Percentiles rank a stretch among this genome's conserved stretches.
These are phyloP conservation scores for Nemotelus pantherinus DNA, from an alignment of 2,888 invertebrate species.

Conservation along the genomic window DNA sequence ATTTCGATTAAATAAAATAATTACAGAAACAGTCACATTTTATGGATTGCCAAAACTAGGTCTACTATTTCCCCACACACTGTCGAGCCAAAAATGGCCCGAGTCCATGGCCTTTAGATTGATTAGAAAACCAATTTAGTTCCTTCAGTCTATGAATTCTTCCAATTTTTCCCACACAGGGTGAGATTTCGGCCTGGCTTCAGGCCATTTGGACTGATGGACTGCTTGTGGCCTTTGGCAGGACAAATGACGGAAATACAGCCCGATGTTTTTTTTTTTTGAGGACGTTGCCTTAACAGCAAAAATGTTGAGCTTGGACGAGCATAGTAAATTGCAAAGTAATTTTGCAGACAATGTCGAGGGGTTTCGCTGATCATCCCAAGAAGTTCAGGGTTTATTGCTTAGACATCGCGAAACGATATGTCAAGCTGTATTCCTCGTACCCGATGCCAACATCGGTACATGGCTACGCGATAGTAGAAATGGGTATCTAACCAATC, in stretches of 20 bases:
- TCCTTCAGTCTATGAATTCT: too few species aligned
- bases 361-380: slow-evolving; percentile 15
- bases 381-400: slow-evolving; percentile 36
- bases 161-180: too few species aligned
- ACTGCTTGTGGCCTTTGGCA: slow-evolving; percentile 56
- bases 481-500: slow-evolving; percentile 54
- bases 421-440: slow-evolving; percentile 51
- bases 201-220: too few species aligned
- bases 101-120: too few species aligned
- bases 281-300: slow-evolving; percentile 54
- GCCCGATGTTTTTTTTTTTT: slow-evolving; percentile 58
- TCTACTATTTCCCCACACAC: too few species aligned
- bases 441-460: slow-evolving; percentile 55
- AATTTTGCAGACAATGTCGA: slow-evolving; percentile 34
- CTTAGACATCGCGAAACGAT: slow-evolving; percentile 45
- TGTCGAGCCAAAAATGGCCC: too few species aligned
- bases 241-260: slow-evolving; percentile 57
- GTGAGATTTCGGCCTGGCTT: too few species aligned
- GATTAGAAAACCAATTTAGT: too few species aligned
- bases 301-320: slow-evolving; percentile 56
- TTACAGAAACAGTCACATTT: too few species aligned
- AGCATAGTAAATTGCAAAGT: slow-evolving; percentile 27
- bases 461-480: slow-evolving; percentile 54
- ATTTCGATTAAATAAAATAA: too few species aligned
- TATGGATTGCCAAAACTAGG: too few species aligned